Base-by-base conservation (phyloP, 2,888 invertebrate species). In the Chalcosyrphus nemorum region DNA sequence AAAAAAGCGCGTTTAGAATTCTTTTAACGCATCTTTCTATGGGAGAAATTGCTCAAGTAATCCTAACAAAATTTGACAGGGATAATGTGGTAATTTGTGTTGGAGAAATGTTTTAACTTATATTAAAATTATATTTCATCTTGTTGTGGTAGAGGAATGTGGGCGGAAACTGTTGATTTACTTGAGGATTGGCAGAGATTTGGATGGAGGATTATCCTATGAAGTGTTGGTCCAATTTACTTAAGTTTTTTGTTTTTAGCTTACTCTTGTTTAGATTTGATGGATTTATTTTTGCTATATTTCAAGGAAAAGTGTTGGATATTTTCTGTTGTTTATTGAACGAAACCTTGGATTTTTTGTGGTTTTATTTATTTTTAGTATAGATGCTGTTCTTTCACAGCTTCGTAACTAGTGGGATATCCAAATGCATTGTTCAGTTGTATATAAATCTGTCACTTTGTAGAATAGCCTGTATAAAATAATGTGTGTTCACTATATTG, bases 11-110 rank as follows among this genome's bases (percentile, higher is more conserved):
- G 63, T 45, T 82, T 65, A 47, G 61, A 50, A 77, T 72, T 72
- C 52, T 65, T 52, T 65, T 65, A 65, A 81, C 63, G 81, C 71
- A 71, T 65, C 43, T 47, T n/a, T 50, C 43, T 27, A 47, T 38
- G 50, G 52, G 13, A 47, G 35, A 65, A 66, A 84, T 84, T 70
- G 63, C 35, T 80, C 35, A 47, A 80, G 84, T 84, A 84, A 84
- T 84, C 84, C 80, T 50, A 54, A 45, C 32, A 45, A 75, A 72
- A 80, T 76, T 85, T 85, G 75, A 80, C 85, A 85, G 17, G 80
- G 85, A 85, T 85, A 85, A 85, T 85, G 81, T 76, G 85, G 85
- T 66, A 85, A 85, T 85, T 85, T 85, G 82, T 45, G 57, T 35
- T 45, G 59, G 54, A 41, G 47, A 76, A 77, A 70, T 71, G 56